Evolutionary conservation across 1,140 invertebrate genomes (phyloP).

Genomic region (Hyphantria cunea): DNA sequence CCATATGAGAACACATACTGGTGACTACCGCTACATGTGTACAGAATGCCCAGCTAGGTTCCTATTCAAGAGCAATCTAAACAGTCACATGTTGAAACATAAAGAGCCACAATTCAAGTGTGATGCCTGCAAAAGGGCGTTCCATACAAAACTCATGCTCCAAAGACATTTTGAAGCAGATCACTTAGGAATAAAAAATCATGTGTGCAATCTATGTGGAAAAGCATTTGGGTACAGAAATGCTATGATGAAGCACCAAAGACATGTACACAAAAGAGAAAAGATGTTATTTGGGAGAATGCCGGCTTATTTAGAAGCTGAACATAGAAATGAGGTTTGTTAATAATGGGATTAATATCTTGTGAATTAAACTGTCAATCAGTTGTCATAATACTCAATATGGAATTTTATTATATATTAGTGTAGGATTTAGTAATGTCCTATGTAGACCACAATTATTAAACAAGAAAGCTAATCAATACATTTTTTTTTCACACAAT

Average conservation of each 20-base stretch:
- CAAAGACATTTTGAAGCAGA: slow-evolving; percentile 71
- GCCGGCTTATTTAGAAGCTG: slow-evolving; percentile 57
- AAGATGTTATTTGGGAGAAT: slow-evolving; percentile 57
- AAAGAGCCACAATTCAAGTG: slow-evolving; percentile 68
- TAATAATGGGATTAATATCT: background rate
- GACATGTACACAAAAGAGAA: slow-evolving; percentile 76
- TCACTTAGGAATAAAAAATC: slow-evolving; percentile 79
- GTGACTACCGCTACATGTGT: slow-evolving; percentile 79
- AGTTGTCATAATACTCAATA: too few species aligned
- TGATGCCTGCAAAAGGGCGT: slow-evolving; percentile 63
- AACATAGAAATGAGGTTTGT: slow-evolving; percentile 16
- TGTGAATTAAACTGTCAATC: too few species aligned
- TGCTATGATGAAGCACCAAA: slow-evolving; percentile 80
- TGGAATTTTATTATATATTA: too few species aligned
- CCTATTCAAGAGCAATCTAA: slow-evolving; percentile 79
- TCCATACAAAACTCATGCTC: slow-evolving; percentile 61
- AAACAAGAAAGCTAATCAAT: too few species aligned
- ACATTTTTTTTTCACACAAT: too few species aligned
- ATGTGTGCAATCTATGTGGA: slow-evolving; percentile 79
- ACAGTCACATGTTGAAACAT: slow-evolving; percentile 74
- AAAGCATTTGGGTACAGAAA: slow-evolving; percentile 80
- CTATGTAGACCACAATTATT: too few species aligned
- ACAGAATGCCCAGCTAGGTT: slow-evolving; percentile 80
- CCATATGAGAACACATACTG: slow-evolving; percentile 79
- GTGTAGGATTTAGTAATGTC: slow-evolving; percentile 74